Evolutionary conservation across 1,140 invertebrate species (phyloP), one percentile per base, ranked within the genome.

Genomic region (Drosophila serrata): DNA sequence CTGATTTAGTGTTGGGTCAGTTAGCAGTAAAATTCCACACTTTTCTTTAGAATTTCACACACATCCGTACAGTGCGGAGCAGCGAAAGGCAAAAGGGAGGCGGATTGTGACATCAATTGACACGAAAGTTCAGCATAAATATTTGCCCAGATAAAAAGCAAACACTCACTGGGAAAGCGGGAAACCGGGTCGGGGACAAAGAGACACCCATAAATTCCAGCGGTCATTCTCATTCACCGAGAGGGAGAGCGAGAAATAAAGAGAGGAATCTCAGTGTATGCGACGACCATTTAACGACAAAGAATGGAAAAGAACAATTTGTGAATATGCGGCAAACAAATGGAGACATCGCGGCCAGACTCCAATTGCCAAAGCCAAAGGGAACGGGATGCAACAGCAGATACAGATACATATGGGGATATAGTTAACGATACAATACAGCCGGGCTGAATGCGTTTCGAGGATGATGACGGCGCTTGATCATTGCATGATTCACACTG

Each of bases 61-160:
- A 81, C 51, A 53, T 19, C 31, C 51, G 13, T 56, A 62, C n/a
- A 56, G 17, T 12, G 6, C 24, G 17, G 17, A 5, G 17, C 5
- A 31, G 48, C 6, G 15, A n/a, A 59, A 19, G 40, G 15, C n/a
- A 39, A 27, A 13, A 33, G 17, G 61, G 45, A 64, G 59, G 51
- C 62, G 76, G 77, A 88, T 84, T 88, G 85, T 84, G 85, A 88
- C 84, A 88, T 90, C 85, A 88, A 88, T 88, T 90, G 85, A 90
- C 85, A 90, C 85, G 69, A 88, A 79, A 88, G 81, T 90, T 88
- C 86, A 88, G 81, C 85, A 78, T 78, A 88, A 90, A 90, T 90
- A 88, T 88, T 84, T 90, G 84, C 80, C 80, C 82, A 80, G 79
- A 87, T 82, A 82, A 87, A 85, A 87, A 81, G 62, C 53, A 72